Base-by-base conservation (phyloP, 1,140 invertebrate genomes). In the Brachionus plicatilis region DNA sequence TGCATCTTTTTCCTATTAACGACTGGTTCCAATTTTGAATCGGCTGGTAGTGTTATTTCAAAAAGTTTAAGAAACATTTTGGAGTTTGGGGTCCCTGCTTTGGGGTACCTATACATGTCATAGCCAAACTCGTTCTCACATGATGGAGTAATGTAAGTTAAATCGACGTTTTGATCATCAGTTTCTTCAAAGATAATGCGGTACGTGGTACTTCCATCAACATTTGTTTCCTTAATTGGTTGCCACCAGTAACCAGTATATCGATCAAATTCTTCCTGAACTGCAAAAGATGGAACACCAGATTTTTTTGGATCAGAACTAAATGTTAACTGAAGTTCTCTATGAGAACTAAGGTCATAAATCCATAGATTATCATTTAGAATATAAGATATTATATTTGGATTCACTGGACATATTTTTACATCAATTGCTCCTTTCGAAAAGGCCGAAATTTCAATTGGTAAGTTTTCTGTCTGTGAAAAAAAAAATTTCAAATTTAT, bases 181-280 rank as follows among this genome's bases (percentile, higher is more conserved):
- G 97, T 94, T 90, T 97, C 95, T 90, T 99, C 96, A 88, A 96
- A 98, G 14, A 98, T 92, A 90, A 99, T 95, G 87, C 94, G 92
- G 90, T 95, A 97, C 89, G 79, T 85, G 27, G 56, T 47, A 11
- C 29, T 50, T 84, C 92, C 92, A 90, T 94, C 93, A 91, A 79
- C 5, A 24, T 53, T 33, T 70, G 41, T 43, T 65, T 60, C 78
- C 20, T 41, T 65, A 24, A 84, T 68, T 5, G 96, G 96, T 87
- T 96, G 94, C 97, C 96, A 99, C 96, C 96, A 99, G 88, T 95
- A 97, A 0, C 96, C 96, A 85, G 94, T 94, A 88, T 96, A 98
- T 41, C 97, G 92, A 86, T 93, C 94, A 90, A 99, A 98, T 90
- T 99, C 97, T 91, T 99, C 97, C 91, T 98, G 96, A 89, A 97